A percentile compares a stretch with the other conserved stretches of the same genome.
Evolutionary conservation across 1,140 invertebrate species (phyloP).

Genomic region (Drosophila rhopaloa): DNA sequence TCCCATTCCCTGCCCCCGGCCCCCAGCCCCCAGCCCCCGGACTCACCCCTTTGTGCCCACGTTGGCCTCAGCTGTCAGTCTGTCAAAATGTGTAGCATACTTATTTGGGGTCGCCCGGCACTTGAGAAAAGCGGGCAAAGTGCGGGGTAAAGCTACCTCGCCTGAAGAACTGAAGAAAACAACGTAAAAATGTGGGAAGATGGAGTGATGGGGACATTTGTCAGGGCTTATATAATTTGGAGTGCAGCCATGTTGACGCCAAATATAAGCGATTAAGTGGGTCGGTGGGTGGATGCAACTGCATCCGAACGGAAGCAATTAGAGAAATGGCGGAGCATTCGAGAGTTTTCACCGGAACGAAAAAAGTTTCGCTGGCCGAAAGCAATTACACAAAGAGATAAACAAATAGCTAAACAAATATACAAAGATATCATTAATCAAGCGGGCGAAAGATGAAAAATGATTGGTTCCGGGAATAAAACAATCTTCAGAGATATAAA

Average conservation of each 20-base stretch:
- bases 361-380: constrained; percentile 29
- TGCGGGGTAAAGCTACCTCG: not conserved
- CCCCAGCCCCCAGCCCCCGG: not conserved
- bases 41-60: constrained; percentile 1
- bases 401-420: constrained; percentile 1
- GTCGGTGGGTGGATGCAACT: not conserved
- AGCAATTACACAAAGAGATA: constrained; percentile 27
- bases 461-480: not conserved
- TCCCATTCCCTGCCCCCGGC: not conserved
- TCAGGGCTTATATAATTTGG: constrained; percentile 46
- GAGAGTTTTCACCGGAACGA: constrained; percentile 33
- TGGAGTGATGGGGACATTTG: constrained; percentile 17
- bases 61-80: constrained; percentile 45
- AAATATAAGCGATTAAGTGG: constrained; percentile 40
- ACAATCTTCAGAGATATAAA: constrained; percentile 8
- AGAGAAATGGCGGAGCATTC: constrained; percentile 16
- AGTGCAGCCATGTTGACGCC: constrained; percentile 31
- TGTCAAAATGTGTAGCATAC: constrained; percentile 45
- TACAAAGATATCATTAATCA: constrained; percentile 30
- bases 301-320: constrained; percentile 27
- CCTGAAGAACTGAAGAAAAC: not conserved
- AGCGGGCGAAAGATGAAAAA: constrained; percentile 38
- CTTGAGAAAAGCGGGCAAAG: not conserved
- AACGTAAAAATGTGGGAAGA: not conserved
- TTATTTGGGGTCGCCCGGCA: constrained; percentile 28